Conservation (phyloP, 2,113 vertebrate genomes). For the Raja brachyura region DNA sequence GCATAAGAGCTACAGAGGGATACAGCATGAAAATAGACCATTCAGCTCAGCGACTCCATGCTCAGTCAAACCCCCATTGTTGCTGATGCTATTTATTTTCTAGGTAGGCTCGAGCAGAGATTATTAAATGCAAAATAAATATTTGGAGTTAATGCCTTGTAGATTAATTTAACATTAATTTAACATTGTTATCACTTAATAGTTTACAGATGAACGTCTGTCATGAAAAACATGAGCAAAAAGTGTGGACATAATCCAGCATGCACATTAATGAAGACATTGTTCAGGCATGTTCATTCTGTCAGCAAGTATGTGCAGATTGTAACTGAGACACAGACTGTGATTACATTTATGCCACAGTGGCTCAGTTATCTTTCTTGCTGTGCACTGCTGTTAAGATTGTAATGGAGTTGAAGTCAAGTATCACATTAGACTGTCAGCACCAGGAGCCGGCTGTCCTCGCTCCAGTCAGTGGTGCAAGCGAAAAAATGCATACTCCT, state of each 20-base stretch:
- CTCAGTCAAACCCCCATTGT: too few relatives aligned
- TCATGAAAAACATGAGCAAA: neutral
- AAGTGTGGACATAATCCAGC: neutral
- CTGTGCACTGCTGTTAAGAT: constrained; percentile 19
- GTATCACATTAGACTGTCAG: constrained; percentile 11
- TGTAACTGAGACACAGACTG: neutral
- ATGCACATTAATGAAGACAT: constrained; percentile 10
- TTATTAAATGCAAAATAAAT: neutral
- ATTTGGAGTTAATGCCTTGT: neutral
- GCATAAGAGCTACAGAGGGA: too few relatives aligned
- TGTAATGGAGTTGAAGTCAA: neutral
- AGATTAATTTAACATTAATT: neutral
- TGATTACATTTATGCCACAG: neutral
- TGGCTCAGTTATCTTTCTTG: constrained; percentile 24
- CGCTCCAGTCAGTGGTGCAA: neutral
- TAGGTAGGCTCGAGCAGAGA: neutral
- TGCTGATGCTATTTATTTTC: too few relatives aligned
- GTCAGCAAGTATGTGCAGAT: constrained; percentile 15
- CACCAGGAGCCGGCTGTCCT: neutral
- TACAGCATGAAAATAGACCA: too few relatives aligned
- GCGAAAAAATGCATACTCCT: neutral
- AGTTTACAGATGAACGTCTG: neutral
- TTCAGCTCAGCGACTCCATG: too few relatives aligned
- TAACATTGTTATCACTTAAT: neutral
- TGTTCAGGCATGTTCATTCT: constrained; percentile 26